These are phyloP conservation scores for Latheticus oryzae DNA, from an alignment of 2,888 invertebrate genomes.

Conservation along the genomic window DNA sequence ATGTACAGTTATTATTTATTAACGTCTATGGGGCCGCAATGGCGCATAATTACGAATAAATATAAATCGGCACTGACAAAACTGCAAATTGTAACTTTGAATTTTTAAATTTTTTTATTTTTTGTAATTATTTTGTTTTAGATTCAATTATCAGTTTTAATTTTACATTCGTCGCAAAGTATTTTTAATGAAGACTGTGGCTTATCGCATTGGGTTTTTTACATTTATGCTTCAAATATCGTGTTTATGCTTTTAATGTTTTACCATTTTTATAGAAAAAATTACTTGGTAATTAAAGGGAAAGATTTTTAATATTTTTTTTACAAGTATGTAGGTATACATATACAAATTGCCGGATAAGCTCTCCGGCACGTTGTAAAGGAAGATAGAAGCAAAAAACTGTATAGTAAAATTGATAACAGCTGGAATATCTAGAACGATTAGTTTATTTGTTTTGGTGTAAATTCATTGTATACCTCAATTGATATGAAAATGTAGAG, in stretches of 20 bases:
- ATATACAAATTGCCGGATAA: too few relatives aligned
- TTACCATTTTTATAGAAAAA: conserved; percentile 74
- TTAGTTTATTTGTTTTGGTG: too few relatives aligned
- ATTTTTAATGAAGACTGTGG: neutral
- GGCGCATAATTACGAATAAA: conserved; percentile 69
- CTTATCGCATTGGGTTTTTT: conserved; percentile 66
- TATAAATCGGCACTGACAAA: conserved; percentile 71
- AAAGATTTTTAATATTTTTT: conserved; percentile 73
- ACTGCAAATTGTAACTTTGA: conserved; percentile 76
- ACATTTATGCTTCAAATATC: conserved; percentile 72
- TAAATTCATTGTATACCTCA: too few relatives aligned
- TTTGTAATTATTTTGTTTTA: conserved; percentile 9
- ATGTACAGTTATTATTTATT: conserved; percentile 83
- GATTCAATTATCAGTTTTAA: conserved; percentile 73
- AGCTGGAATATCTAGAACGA: too few relatives aligned
- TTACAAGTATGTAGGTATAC: too few relatives aligned
- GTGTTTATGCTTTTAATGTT: conserved; percentile 77
- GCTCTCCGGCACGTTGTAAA: too few relatives aligned
- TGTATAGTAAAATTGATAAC: too few relatives aligned
- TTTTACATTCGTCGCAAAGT: conserved; percentile 69
- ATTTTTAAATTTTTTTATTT: conserved; percentile 4
- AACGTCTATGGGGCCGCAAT: conserved; percentile 71
- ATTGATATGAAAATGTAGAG: too few relatives aligned
- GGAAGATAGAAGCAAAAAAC: too few relatives aligned
- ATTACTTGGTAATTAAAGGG: conserved; percentile 61